Base-by-base conservation (phyloP, 1,140 invertebrate species). In the Proales similis region DNA sequence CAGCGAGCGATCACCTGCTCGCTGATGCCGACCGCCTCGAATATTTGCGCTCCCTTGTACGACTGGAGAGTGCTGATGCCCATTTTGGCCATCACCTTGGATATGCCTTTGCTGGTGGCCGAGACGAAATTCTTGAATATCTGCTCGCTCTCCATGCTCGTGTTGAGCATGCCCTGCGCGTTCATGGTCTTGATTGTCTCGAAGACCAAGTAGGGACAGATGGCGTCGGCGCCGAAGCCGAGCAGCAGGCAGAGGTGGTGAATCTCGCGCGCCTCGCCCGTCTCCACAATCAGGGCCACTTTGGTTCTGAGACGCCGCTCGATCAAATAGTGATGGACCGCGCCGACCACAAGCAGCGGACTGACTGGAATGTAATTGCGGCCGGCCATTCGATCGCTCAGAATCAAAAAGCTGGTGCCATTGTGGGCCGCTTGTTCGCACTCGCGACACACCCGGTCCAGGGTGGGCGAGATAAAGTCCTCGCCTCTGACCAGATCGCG, bases 21-120 rank as follows among this genome's bases (percentile, higher is more conserved):
- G 36, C 85, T 83, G 5, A 98, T 74, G 11, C 94, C 94, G 22
- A 99, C 90, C 20, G 92, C 92, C 78, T 99, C 94, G 74, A 99
- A 99, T 67, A 98, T 98, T 78, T 98, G 94, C 3, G 94, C 94
- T 66, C 91, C 89, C 75, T 97, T 97, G 75, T 98, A 99, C n/a
- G 90, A 95, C 72, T 98, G 93, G 14, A 98, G 77, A 0, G 93
- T 98, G 38, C 90, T 94, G 70, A 98, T 98, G 33, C 94, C 94
- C 94, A 99, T 99, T 77, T 99, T 99, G 1, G 94, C 93, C 94
- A 99, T 98, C 0, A 96, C 80, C 69, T 81, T 78, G 64, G 74
- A 78, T 49, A 80, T 80, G 7, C 79, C 79, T 6, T 77, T 66
- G 45, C 77, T 77, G 63, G 70, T 72, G 17, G 77, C 78, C 12